Evolutionary conservation across 2,888 invertebrate genomes (phyloP), one percentile per base, ranked within the genome.

Genomic region (Odontocolon sp.): DNA sequence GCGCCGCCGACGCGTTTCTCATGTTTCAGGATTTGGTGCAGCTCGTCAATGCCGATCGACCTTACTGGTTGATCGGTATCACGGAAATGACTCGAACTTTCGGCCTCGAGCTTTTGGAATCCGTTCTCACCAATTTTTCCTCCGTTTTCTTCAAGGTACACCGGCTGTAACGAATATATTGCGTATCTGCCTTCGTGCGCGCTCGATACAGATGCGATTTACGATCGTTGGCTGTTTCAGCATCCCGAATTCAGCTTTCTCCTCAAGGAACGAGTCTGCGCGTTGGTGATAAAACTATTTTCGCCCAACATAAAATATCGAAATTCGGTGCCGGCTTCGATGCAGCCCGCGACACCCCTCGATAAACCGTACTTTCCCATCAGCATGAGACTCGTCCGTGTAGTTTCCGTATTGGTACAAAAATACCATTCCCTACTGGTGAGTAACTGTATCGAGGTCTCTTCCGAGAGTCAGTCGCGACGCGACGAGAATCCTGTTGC

Each of bases 301-400:
- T 99, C 99, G 21, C 99, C 99, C 8, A 99, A 98, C 90, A 96
- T 99, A n/a, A 99, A 99, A 88, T 98, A 97, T 91, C 94, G 97
- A 52, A 92, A 92, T 77, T 91, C 91, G 16, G 89, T 91, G 69
- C 93, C 93, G 77, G 92, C 92, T 31, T 93, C 93, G 81, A 91
- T 93, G 67, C 93, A 93, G 85, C 93, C 94, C 81, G 92, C 94
- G 18, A 93, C 93, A 5, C 92, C 94, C 18, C 92, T 94, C 54
- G 98, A 98, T 88, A 96, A 98, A 80, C 99, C 99, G 0, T 97
- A 97, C 91, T 99, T 98, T 92, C 98, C 99, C 1, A 97, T 99
- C 86, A 97, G 98, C 86, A 97, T 99, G 95, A 93, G 99, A 59
- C 93, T 99, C 54, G 92, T 99, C 74, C 92, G 99, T 67, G 96